Base-by-base conservation (phyloP, 2,888 invertebrate species). In the Nomada ruficornis region DNA sequence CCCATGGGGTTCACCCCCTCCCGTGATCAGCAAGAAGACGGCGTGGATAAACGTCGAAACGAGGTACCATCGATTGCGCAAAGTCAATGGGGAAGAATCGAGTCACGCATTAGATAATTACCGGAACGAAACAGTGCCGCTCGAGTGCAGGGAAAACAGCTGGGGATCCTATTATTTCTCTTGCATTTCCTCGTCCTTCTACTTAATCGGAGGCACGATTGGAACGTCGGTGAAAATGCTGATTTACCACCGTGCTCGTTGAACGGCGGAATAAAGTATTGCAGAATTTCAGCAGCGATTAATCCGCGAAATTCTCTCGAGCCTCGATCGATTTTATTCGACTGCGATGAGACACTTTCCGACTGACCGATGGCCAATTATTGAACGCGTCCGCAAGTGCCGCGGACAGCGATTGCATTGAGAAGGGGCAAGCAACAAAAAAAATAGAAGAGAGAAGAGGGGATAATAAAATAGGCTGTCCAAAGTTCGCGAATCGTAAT, bases 1-100 rank as follows among this genome's bases (percentile, higher is more conserved):
- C 67, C 76, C 67, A 76, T 68, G 59, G 47, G 55, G 29, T 55
- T 59, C 62, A 70, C 72, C 81, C 78, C 67, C 20, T 15, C 11
- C 18, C 13, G 11, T 18, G 10, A n/a, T 7, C n/a, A 29, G 20
- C 11, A 13, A 13, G 65, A 77, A 57, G 59, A 69, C 52, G 65
- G 50, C 57, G 44, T 52, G 78, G 59, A 76, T 73, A 79, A 77
- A 62, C 64, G 52, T 50, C 11, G 54, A 13, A 44, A 54, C 64
- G 63, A 65, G 60, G 50, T 55, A 54, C 54, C 72, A 64, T 78
- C 81, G 15, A 75, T 70, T 54, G 44, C 11, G 13, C 20, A 2
- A 11, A 50, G 50, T 7, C 15, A 3, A 29, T 13, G 29, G 15
- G 20, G 15, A 55, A 18, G 50, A 69, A 36, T 23, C 55, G 26